Base-by-base conservation (phyloP, 2,888 invertebrate genomes). In the Rhagium mordax region DNA sequence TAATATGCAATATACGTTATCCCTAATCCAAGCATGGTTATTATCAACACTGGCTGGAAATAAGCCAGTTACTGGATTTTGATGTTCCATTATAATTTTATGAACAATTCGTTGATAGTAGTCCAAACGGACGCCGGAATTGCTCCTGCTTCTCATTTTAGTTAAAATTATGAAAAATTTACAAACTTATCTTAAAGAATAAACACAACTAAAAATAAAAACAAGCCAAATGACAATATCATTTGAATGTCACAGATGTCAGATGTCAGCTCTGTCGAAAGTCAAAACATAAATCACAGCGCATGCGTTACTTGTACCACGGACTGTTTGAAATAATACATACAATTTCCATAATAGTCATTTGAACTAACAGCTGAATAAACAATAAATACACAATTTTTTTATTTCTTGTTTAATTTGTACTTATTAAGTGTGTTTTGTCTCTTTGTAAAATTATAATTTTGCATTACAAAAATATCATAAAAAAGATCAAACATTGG, bases 21-120 rank as follows among this genome's bases (percentile, higher is more conserved):
- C 99, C 60, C 99, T 91, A 77, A 99, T 96, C 99, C 99, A 99
- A 0, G 99, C 98, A 89, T 99, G 98, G 72, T 95, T 92, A 86
- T 95, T 96, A 4, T 93, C 92, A 51, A 92, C 90, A 82, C 95
- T 96, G 6, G 97, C 96, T 62, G 98, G 98, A 85, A 99, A 95
- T 69, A 99, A 90, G 10, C 99, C 99, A 51, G 99, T 99, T 0
- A 99, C 97, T 24, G 99, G 98, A 89, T 99, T 96, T 90, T 98
- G 94, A 87, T 98, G 95, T 80, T 94, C 93, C 90, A 99, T 93
- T 84, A 99, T 98, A 78, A 98, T 92, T 87, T 95, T 96, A 82
- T 97, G 96, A 27, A 99, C 96, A 78, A 98, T 93, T 81, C 98
- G 92, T 86, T 98, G 97, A 86, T 98, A 98, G 86, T 98, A 98